Evolutionary conservation across 2,888 invertebrate species (phyloP).

Genomic region (Sminthurinus aureus): DNA sequence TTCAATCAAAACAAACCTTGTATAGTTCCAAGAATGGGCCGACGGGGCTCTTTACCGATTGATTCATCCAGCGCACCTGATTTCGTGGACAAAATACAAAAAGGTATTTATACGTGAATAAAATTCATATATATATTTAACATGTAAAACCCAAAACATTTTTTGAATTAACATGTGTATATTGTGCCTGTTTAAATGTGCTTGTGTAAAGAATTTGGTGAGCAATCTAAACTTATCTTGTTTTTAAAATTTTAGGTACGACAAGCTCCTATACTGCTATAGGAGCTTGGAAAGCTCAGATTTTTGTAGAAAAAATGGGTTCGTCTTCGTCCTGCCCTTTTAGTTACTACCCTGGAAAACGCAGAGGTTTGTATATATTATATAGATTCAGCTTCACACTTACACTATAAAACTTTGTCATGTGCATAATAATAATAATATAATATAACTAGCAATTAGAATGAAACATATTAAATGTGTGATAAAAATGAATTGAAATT

Average conservation of each 20-base stretch:
- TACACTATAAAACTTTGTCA: too few relatives aligned
- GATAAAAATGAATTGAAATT: neutral
- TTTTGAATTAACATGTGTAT: too few relatives aligned
- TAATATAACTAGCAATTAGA: too few relatives aligned
- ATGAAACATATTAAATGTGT: neutral
- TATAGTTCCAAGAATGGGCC: constrained; percentile 47
- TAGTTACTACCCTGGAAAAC: constrained; percentile 55
- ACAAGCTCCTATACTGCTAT: constrained; percentile 45
- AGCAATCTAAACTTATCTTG: constrained; percentile 44
- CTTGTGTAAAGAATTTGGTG: too few relatives aligned
- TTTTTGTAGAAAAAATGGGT: constrained; percentile 56
- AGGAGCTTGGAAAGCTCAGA: constrained; percentile 57
- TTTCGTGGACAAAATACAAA: too few relatives aligned
- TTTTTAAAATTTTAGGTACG: constrained; percentile 51
- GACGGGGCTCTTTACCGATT: constrained; percentile 57
- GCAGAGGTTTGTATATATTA: constrained; percentile 47
- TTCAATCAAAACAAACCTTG: constrained; percentile 14
- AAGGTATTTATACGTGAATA: too few relatives aligned
- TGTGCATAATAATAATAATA: too few relatives aligned
- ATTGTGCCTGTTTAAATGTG: too few relatives aligned
- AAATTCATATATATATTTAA: too few relatives aligned
- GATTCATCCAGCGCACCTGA: constrained; percentile 38
- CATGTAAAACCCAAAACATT: too few relatives aligned
- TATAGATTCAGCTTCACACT: too few relatives aligned
- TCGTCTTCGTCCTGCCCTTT: constrained; percentile 43